Base-by-base conservation (phyloP, 2,888 invertebrate species). In the Macrophya alboannulata region DNA sequence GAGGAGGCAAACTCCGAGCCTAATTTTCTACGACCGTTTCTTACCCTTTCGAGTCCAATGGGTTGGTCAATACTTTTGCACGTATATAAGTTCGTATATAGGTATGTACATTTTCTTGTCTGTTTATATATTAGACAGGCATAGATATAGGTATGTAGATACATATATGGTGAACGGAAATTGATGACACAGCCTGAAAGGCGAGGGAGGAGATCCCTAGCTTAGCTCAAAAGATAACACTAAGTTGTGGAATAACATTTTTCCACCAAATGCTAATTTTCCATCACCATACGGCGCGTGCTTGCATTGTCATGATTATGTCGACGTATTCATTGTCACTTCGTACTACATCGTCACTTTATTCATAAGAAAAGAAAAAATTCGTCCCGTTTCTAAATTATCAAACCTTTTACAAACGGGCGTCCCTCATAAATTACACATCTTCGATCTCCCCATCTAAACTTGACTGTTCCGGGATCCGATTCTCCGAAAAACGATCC, bases 31-130 rank as follows among this genome's bases (percentile, higher is more conserved):
- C 72, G 43, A 21, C 45, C 45, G 72, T 43, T 74, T 74, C 45
- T 45, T 74, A 74, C 72, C 72, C 43, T 74, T 74, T 74, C n/a
- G 72, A 74, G 72, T 74, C 21, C 72, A 21, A 74, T 21, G 72
- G 72, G 43, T 45, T 74, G 17, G 72, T 43, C 43, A 21, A 43
- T 74, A 43, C 45, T 45, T 72, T 45, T 21, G 21, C n/a, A 72
- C 40, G 43, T 21, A 43, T 72, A 72, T 71, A 71, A 40, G n/a
- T 71, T 72, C 10, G 45, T 72, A 21, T 25, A n/a, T 74, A 74
- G 21, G 12, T 74, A 74, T 21, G 12, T 62, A 25, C n/a, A 59
- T 62, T 4, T 25, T 1, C 21, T 21, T 21, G 25, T 55, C 55
- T n/a, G 55, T 8, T n/a, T 55, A n/a, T 55, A n/a, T 55, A 55